Percentiles rank a stretch among this genome's conserved stretches.
Conservation (phyloP, 2,797 vertebrate genomes). For the Oophaga sylvatica region DNA sequence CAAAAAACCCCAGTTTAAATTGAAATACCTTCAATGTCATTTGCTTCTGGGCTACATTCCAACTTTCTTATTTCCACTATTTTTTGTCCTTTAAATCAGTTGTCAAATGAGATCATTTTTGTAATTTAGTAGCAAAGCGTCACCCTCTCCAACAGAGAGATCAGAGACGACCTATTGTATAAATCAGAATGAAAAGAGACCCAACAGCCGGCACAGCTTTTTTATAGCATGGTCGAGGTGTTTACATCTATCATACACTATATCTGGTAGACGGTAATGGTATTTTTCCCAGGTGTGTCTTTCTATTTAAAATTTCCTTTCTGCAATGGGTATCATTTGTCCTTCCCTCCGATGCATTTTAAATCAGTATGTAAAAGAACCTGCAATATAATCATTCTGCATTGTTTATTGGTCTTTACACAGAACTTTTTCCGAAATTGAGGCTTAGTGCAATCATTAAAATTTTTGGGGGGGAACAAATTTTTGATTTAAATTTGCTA, state of each 20-base stretch:
- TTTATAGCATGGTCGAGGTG: slow-evolving; percentile 29
- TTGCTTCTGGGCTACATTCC: slow-evolving; percentile 60
- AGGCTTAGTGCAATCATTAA: slow-evolving; percentile 10
- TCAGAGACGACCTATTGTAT: slow-evolving; percentile 59
- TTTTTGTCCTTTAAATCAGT: slow-evolving; percentile 61
- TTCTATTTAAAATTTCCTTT: slow-evolving; percentile 26
- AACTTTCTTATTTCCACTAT: slow-evolving; percentile 59
- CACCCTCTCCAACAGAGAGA: slow-evolving; percentile 59
- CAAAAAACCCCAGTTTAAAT: slow-evolving; percentile 57
- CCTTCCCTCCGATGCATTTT: slow-evolving; percentile 33
- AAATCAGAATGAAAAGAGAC: slow-evolving; percentile 55
- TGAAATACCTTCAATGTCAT: slow-evolving; percentile 63
- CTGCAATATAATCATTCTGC: slow-evolving; percentile 24
- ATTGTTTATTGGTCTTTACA: slow-evolving; percentile 42
- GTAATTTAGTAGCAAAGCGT: slow-evolving; percentile 62
- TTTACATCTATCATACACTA: slow-evolving; percentile 47
- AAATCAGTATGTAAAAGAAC: slow-evolving; percentile 40
- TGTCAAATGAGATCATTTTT: slow-evolving; percentile 64
- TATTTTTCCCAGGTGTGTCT: slow-evolving; percentile 48
- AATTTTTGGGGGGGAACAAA: too few relatives aligned
- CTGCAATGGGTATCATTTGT: slow-evolving; percentile 22
- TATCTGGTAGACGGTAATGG: slow-evolving; percentile 39
- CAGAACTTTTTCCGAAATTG: slow-evolving; percentile 9
- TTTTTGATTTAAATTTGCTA: too few relatives aligned
- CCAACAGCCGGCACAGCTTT: slow-evolving; percentile 30